Percentiles rank a stretch among this genome's conserved stretches.
Evolutionary conservation across 2,888 invertebrate genomes (phyloP).

Genomic region (Morinoia aosen): DNA sequence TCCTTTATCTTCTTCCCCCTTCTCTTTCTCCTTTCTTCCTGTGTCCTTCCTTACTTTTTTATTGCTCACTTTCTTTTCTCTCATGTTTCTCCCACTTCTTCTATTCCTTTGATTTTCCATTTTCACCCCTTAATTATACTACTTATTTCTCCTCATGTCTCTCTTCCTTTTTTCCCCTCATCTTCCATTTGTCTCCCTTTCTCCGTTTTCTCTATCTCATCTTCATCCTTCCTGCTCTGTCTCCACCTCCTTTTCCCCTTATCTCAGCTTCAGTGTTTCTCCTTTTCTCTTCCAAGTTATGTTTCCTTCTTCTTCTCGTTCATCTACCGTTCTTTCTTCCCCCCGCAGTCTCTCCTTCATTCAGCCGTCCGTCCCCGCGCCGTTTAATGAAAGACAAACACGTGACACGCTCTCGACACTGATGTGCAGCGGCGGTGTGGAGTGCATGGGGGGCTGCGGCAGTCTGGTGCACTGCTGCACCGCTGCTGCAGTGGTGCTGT

Average conservation of each 20-base stretch:
- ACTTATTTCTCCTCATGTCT: not conserved
- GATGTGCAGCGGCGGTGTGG: not conserved
- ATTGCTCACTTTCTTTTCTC: not conserved
- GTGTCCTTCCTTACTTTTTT: not conserved
- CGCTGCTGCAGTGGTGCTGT: too few relatives aligned
- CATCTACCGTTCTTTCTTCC: not conserved
- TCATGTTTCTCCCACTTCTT: not conserved
- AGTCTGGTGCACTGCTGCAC: not conserved
- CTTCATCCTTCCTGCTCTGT: too few relatives aligned
- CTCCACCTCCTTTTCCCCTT: too few relatives aligned
- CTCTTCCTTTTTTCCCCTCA: not conserved
- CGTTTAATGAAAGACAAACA: constrained; percentile 43
- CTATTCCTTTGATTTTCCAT: not conserved
- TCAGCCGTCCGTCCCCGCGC: not conserved
- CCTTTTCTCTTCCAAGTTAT: not conserved
- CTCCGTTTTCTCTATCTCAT: too few relatives aligned
- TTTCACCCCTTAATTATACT: not conserved
- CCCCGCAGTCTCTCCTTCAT: not conserved
- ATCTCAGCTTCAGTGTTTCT: not conserved
- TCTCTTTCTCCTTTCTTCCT: not conserved
- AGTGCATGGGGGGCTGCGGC: not conserved
- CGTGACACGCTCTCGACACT: constrained; percentile 20
- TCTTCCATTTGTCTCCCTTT: too few relatives aligned
- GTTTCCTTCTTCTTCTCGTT: not conserved
- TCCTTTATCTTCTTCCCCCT: not conserved